Percentiles rank a stretch among this genome's conserved stretches.
phyloP scores from a whole-genome alignment of 2,797 vertebrate species.

The Micropoecilia bifurca region DNA sequence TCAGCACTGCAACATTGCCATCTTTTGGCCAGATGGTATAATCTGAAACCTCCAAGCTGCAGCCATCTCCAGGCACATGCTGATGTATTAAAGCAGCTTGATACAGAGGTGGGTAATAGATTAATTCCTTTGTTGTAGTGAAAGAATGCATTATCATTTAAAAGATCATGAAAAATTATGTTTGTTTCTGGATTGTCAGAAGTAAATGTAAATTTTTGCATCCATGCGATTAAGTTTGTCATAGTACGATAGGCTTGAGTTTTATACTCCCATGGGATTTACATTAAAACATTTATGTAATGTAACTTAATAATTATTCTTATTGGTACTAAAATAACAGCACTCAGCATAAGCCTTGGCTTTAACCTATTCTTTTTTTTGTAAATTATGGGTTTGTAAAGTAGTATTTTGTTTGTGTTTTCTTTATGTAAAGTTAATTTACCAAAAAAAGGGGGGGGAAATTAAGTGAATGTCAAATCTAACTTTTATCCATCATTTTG shows the following conservation, averaged over 20 bases:
- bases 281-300: too few relatives aligned
- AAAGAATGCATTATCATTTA: constrained; percentile 19
- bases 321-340: background rate
- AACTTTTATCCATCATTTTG: background rate
- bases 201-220: background rate
- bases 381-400: too few relatives aligned
- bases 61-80: constrained; percentile 40
- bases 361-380: too few relatives aligned
- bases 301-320: too few relatives aligned
- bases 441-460: too few relatives aligned
- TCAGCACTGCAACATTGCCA: constrained; percentile 88
- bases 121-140: constrained; percentile 41
- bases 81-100: constrained; percentile 41
- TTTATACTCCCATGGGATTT: background rate
- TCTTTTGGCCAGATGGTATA: constrained; percentile 82
- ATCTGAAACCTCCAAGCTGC: constrained; percentile 51
- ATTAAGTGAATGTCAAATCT: background rate
- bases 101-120: constrained; percentile 48
- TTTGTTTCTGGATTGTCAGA: background rate
- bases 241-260: too few relatives aligned
- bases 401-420: too few relatives aligned
- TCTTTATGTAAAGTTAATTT: too few relatives aligned
- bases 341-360: too few relatives aligned
- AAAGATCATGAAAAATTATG: constrained; percentile 2
- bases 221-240: background rate